Evolutionary conservation across 2,797 vertebrate species (phyloP).

Genomic region (Oophaga sylvatica): DNA sequence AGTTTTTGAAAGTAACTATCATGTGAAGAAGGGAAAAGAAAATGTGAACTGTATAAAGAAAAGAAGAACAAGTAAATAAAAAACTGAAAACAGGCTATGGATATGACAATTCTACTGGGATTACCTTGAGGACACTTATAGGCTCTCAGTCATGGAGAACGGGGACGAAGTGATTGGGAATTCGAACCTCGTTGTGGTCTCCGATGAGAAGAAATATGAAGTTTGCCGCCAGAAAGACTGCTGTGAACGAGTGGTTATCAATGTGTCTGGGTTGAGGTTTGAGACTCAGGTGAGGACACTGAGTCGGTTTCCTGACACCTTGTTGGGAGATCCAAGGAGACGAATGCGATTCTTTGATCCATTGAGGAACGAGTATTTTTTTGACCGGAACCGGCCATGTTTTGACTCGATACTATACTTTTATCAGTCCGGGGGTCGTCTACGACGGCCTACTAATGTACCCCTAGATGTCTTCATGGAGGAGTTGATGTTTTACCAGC

Average conservation of each 20-base stretch:
- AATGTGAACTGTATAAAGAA: constrained; percentile 36
- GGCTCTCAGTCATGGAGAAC: constrained; percentile 65
- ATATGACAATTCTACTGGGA: constrained; percentile 60
- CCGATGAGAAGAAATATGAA: constrained; percentile 50
- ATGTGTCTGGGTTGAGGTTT: constrained; percentile 89
- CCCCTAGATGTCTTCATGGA: constrained; percentile 92
- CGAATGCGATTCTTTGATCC: constrained; percentile 89
- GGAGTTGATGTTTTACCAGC: constrained; percentile 90
- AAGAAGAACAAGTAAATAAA: not conserved
- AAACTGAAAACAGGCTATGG: not conserved
- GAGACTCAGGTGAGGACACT: constrained; percentile 89
- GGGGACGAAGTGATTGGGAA: constrained; percentile 51
- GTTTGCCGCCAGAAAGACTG: constrained; percentile 66
- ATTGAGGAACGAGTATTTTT: constrained; percentile 85
- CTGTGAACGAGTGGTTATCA: constrained; percentile 86
- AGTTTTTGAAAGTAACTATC: not conserved
- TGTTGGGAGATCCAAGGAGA: constrained; percentile 85
- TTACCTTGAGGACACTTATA: constrained; percentile 63
- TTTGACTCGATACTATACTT: constrained; percentile 95
- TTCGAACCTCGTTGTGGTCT: constrained; percentile 23
- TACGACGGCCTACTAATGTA: constrained; percentile 85
- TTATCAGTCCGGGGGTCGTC: constrained; percentile 90
- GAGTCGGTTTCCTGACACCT: constrained; percentile 87
- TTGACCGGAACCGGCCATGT: constrained; percentile 88
- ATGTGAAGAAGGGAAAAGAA: constrained; percentile 9